Evolutionary conservation across 2,113 vertebrate genomes (phyloP), one percentile per base, ranked within the genome.

Genomic region (Passer domesticus): DNA sequence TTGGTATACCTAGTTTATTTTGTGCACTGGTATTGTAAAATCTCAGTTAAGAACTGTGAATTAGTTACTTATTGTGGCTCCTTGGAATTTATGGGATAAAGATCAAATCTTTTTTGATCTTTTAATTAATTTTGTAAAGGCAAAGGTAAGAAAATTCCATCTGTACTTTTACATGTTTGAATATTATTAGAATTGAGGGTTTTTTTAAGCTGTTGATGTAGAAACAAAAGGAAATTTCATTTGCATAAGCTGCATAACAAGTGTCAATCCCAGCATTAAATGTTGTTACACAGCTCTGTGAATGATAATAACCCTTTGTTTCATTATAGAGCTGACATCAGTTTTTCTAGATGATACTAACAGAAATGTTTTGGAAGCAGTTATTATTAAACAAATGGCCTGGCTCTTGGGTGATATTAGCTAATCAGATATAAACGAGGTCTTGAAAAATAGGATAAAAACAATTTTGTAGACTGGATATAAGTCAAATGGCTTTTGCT

Each of bases 311-410:
- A 83, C 24, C 31, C 20, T 80, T 92, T 93, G 68, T 72, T 90
- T 90, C 83, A 83, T 83, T 88, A 67, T 35, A 83, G 44, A 74
- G 22, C 73, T 84, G 66, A 91, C 60, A 90, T 81, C 53, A 83
- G 27, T 78, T 91, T 94, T 96, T 92, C 76, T 74, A 43, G 83
- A 90, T 44, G 56, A 94, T 87, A 60, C 44, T 59, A 89, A 77
- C 31, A 83, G 47, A 90, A 94, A 89, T 77, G 23, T 81, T 97
- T 94, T 0, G 0, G 80, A 97, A 93, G 73, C 73, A 81, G 89
- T 92, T 92, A 81, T 62, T 76, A 37, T 75, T 89, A 74, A 96
- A 96, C n/a, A 92, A 96, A 94, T 94, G 64, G 60, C 44, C 52
- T 63, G 44, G 67, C 79, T 95, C 75, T 88, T 83, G 50, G 75